phyloP scores from a whole-genome alignment of 2,113 vertebrate genomes.

The Desmodus rotundus region DNA sequence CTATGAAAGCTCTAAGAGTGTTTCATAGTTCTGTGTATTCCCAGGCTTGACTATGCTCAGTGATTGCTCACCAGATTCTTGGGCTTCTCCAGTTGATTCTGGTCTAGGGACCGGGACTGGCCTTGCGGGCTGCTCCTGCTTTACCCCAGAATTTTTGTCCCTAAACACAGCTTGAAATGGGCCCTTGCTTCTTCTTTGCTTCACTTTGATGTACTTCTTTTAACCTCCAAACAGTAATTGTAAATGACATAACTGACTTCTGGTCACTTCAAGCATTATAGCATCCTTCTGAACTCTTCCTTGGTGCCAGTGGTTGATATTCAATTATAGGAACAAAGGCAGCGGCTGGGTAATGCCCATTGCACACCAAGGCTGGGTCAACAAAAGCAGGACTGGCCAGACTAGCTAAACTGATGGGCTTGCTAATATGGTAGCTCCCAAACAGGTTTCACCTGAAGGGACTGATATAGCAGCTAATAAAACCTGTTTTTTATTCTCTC shows the following conservation, averaged over 20 bases:
- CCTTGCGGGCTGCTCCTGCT: not conserved
- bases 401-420: not conserved
- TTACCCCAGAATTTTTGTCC: not conserved
- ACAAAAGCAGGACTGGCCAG: no score
- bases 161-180: not conserved
- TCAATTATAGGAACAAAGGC: not conserved
- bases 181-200: not conserved
- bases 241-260: not conserved
- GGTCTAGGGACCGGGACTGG: no score
- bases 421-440: not conserved
- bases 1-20: rapidly evolving
- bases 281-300: not conserved
- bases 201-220: not conserved
- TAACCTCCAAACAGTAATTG: not conserved
- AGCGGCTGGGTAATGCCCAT: not conserved
- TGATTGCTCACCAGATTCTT: no score
- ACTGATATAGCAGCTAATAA: not conserved
- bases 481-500: no score
- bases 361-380: not conserved
- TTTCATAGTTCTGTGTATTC: not conserved
- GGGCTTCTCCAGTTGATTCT: not conserved
- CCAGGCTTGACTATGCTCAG: rapidly evolving
- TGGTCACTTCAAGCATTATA: not conserved
- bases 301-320: not conserved
- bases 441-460: not conserved